Conservation (phyloP, 2,888 invertebrate species). For the Papilio gigon region DNA sequence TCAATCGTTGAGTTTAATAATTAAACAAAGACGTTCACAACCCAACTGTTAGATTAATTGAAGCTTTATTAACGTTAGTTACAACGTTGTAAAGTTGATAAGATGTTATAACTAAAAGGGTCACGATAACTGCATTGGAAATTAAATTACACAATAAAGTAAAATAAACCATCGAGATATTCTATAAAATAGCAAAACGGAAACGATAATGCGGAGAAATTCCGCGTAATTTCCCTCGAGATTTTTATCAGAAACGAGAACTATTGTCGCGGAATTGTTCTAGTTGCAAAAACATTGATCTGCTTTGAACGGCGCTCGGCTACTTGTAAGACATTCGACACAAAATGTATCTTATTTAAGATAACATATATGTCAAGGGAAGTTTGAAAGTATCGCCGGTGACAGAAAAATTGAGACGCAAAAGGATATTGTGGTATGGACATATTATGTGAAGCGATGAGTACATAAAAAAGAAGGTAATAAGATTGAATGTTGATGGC, state of each 20-base stretch:
- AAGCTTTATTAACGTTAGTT: too few species aligned
- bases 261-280: conserved; percentile 35
- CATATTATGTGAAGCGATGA: too few species aligned
- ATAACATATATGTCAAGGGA: background rate
- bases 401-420: too few species aligned
- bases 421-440: too few species aligned
- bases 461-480: too few species aligned
- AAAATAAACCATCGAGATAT: background rate
- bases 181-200: conserved; percentile 6
- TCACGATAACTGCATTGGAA: too few species aligned
- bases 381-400: too few species aligned
- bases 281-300: conserved; percentile 16
- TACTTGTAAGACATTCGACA: background rate
- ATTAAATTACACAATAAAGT: background rate
- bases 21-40: too few species aligned
- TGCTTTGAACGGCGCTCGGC: background rate
- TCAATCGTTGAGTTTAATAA: too few species aligned
- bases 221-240: conserved; percentile 39
- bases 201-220: conserved; percentile 28
- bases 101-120: background rate
- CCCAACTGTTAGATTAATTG: too few species aligned
- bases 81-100: too few species aligned
- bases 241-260: conserved; percentile 30
- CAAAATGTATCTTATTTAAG: background rate
- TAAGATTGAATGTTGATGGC: too few species aligned